phyloP scores from a whole-genome alignment of 2,797 vertebrate species.

The Tapirus indicus region DNA sequence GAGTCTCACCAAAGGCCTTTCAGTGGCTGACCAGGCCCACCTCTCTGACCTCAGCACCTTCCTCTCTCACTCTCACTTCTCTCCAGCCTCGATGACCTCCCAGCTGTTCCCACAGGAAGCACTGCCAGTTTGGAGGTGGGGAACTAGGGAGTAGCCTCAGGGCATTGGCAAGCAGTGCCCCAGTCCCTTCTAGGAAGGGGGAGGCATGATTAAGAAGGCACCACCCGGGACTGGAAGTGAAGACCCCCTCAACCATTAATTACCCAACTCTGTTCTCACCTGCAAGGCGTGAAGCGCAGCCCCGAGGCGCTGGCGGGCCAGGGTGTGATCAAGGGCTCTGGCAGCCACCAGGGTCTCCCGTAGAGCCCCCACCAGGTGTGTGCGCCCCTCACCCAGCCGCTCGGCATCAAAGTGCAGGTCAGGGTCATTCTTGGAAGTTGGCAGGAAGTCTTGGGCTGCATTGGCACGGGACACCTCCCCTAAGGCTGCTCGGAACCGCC shows the following conservation, averaged over 20 bases:
- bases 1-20: background rate
- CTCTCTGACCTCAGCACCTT: background rate
- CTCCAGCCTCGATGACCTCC: background rate
- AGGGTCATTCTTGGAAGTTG: slow-evolving; percentile 89
- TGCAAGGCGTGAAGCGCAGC: slow-evolving; percentile 92
- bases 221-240: no score
- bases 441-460: slow-evolving; percentile 92
- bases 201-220: background rate
- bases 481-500: slow-evolving; percentile 91
- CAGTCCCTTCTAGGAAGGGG: background rate
- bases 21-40: background rate
- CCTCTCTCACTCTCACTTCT: background rate
- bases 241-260: background rate
- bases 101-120: background rate
- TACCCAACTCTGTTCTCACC: slow-evolving; percentile 84
- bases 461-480: slow-evolving; percentile 92
- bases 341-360: slow-evolving; percentile 87
- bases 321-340: slow-evolving; percentile 88
- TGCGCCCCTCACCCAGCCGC: slow-evolving; percentile 85
- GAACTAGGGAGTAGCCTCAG: background rate
- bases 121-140: background rate
- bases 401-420: slow-evolving; percentile 94
- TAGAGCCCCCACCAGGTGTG: slow-evolving; percentile 87
- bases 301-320: slow-evolving; percentile 90
- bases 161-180: background rate